These are phyloP conservation scores for Apamea sordens DNA, from an alignment of 2,888 invertebrate species.

Conservation along the genomic window DNA sequence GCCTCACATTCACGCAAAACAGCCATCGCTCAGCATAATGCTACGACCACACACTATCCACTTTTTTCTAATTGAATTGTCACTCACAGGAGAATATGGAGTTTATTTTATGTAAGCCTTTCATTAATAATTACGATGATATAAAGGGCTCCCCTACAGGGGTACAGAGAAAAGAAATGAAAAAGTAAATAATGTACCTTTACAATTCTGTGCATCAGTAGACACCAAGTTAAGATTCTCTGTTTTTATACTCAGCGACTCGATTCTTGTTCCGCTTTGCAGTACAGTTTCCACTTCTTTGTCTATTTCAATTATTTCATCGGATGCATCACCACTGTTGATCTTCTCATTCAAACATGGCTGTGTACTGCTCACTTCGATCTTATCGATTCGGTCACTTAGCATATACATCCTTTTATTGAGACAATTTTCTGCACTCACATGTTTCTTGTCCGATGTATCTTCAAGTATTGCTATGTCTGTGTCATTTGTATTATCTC, in stretches of 20 bases:
- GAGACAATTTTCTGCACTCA: conserved; percentile 73
- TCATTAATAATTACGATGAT: too few relatives aligned
- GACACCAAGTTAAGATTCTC: conserved; percentile 85
- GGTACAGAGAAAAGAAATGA: background rate
- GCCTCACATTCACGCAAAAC: too few relatives aligned
- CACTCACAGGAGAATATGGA: too few relatives aligned
- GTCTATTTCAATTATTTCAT: conserved; percentile 85
- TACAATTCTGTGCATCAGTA: conserved; percentile 83
- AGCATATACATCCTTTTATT: conserved; percentile 76
- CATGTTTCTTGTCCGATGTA: conserved; percentile 79
- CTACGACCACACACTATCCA: too few relatives aligned
- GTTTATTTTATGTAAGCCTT: background rate
- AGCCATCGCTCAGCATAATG: too few relatives aligned
- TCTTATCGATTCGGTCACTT: conserved; percentile 78
- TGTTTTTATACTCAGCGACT: conserved; percentile 85
- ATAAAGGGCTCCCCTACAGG: too few relatives aligned
- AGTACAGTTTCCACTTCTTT: conserved; percentile 88
- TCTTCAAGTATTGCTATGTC: conserved; percentile 85
- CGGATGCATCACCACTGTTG: conserved; percentile 70
- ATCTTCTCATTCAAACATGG: conserved; percentile 84
- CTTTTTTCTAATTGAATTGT: too few relatives aligned
- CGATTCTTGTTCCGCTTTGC: conserved; percentile 87
- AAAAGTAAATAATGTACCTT: conserved; percentile 74
- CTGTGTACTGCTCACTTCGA: conserved; percentile 87
- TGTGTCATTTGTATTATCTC: conserved; percentile 87